A percentile compares a stretch with the other conserved stretches of the same genome.
These are phyloP conservation scores for Cantharis lateralis DNA, from an alignment of 2,888 invertebrate genomes.

Conservation along the genomic window DNA sequence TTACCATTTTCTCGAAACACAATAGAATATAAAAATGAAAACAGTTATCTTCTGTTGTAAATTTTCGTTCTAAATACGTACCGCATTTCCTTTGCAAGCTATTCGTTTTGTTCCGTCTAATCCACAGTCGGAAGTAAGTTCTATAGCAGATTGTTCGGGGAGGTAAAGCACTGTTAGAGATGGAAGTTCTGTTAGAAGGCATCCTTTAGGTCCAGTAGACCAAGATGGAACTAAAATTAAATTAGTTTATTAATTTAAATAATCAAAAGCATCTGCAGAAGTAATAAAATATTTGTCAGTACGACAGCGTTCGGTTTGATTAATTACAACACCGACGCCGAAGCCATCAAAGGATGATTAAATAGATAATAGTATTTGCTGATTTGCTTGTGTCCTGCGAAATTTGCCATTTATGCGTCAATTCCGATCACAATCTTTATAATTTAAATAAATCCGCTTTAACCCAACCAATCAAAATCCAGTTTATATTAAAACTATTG, in stretches of 20 bases:
- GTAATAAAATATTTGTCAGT: too few relatives aligned
- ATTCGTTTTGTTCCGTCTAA: slow-evolving; percentile 73
- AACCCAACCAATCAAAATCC: too few relatives aligned
- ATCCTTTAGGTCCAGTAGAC: slow-evolving; percentile 70
- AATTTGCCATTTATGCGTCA: too few relatives aligned
- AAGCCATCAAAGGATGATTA: too few relatives aligned
- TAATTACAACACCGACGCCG: too few relatives aligned
- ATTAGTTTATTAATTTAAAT: background rate
- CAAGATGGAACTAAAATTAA: slow-evolving; percentile 69
- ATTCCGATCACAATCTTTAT: too few relatives aligned
- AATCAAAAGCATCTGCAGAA: background rate
- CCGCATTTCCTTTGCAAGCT: slow-evolving; percentile 76
- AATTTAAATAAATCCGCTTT: too few relatives aligned
- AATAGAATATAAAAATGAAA: background rate
- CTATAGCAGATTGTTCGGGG: slow-evolving; percentile 77
- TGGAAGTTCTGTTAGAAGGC: slow-evolving; percentile 73
- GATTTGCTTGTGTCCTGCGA: too few relatives aligned
- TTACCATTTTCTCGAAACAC: background rate
- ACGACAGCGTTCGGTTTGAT: too few relatives aligned
- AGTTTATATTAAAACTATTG: too few relatives aligned
- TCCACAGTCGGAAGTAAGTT: slow-evolving; percentile 76
- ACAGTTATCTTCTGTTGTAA: background rate
- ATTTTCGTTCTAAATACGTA: slow-evolving; percentile 51
- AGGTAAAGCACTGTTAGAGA: slow-evolving; percentile 75
- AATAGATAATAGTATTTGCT: too few relatives aligned